These are phyloP conservation scores for Myiozetetes cayanensis DNA, from an alignment of 2,113 vertebrate species.

Conservation along the genomic window DNA sequence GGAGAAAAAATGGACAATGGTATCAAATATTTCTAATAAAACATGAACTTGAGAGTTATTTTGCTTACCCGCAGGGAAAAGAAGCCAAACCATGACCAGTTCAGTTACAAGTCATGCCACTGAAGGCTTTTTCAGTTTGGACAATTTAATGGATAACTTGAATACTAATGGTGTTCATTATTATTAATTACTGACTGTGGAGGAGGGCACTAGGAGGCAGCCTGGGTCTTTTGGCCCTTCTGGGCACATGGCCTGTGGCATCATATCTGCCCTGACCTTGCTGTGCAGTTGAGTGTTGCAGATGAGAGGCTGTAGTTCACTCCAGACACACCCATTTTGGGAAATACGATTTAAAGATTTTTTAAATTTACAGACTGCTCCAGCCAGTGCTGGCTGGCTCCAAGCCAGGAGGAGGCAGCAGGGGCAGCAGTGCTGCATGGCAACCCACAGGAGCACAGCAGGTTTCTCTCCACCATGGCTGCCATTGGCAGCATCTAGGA, in stretches of 20 bases:
- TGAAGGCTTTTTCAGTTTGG: background rate
- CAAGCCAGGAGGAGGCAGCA: fast-evolving
- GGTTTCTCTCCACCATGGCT: fast-evolving
- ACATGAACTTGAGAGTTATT: background rate
- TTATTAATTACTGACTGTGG: background rate
- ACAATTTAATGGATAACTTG: background rate
- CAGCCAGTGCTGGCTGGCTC: fast-evolving
- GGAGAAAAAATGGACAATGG: background rate
- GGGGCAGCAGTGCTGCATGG: fast-evolving
- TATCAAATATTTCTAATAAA: background rate
- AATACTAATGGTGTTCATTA: background rate
- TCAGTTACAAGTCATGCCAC: background rate
- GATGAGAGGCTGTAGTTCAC: background rate
- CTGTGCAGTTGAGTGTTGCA: too few species aligned
- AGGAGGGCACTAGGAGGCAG: background rate
- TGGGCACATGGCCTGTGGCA: background rate
- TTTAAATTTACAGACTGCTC: background rate
- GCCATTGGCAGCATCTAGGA: background rate
- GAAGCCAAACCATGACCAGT: background rate
- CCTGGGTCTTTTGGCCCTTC: background rate
- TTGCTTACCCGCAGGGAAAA: background rate
- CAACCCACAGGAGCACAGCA: background rate
- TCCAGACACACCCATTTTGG: background rate
- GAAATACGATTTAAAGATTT: background rate
- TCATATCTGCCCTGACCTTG: background rate